Evolutionary conservation across 1,140 invertebrate genomes (phyloP).

Genomic region (Drosophila varians): DNA sequence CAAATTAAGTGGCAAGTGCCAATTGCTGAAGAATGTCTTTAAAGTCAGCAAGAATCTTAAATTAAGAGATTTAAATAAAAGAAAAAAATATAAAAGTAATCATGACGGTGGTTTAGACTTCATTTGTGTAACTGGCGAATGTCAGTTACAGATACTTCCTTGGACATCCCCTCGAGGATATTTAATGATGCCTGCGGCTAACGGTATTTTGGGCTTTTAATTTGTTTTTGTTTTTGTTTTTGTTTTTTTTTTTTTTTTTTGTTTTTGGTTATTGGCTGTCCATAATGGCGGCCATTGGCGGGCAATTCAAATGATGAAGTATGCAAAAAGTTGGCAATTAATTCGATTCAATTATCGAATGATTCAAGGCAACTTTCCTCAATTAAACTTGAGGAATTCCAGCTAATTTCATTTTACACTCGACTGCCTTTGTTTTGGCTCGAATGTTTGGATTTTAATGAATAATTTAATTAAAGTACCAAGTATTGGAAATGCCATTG

Average conservation of each 20-base stretch:
- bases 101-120: conserved; percentile 1
- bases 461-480: no score
- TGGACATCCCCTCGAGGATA: no score
- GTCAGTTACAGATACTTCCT: conserved; percentile 27
- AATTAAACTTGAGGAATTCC: conserved; percentile 38
- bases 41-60: neutral
- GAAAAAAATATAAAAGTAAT: neutral
- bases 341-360: conserved; percentile 46
- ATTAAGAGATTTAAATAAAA: conserved; percentile 5
- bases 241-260: no score
- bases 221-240: no score
- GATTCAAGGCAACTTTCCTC: conserved; percentile 20
- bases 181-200: conserved; percentile 43
- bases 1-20: neutral
- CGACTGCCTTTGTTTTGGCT: conserved; percentile 16
- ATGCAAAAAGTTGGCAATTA: conserved; percentile 42
- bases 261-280: neutral
- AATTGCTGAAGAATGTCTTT: conserved; percentile 19
- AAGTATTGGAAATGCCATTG: no score
- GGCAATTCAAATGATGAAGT: no score
- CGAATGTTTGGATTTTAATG: neutral
- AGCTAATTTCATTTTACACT: conserved; percentile 40
- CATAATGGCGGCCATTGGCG: neutral
- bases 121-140: conserved; percentile 16
- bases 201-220: conserved; percentile 33